Percentiles rank a stretch among this genome's conserved stretches.
These are phyloP conservation scores for Grammatotria lemairii DNA, from an alignment of 2,113 vertebrate species.

Conservation along the genomic window DNA sequence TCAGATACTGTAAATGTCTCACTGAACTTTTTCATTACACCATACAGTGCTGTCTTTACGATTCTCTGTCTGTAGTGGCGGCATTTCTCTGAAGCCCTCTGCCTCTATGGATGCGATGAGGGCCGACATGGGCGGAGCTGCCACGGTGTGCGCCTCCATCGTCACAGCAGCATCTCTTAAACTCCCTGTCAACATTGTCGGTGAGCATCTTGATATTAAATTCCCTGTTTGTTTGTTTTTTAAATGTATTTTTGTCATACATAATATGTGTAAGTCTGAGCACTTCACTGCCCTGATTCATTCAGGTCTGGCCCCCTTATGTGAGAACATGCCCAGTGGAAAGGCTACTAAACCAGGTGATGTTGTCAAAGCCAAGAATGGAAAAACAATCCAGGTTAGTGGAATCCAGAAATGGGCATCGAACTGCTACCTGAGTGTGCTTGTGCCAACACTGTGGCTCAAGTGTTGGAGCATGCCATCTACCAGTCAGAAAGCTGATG, in stretches of 20 bases:
- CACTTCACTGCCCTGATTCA: background rate
- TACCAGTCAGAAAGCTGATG: background rate
- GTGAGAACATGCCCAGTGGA: conserved; percentile 97
- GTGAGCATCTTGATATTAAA: conserved; percentile 58
- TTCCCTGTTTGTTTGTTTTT: background rate
- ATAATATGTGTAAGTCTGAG: background rate
- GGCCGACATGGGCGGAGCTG: conserved; percentile 97
- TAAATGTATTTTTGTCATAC: background rate
- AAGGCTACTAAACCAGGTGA: conserved; percentile 94
- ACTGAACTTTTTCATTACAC: background rate
- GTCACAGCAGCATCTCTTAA: conserved; percentile 85
- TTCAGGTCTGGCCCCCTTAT: conserved; percentile 86
- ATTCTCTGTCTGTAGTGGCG: conserved; percentile 72
- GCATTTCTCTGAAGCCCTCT: conserved; percentile 93
- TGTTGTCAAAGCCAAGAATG: conserved; percentile 87
- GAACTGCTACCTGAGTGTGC: background rate
- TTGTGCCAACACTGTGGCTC: background rate
- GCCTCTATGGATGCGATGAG: conserved; percentile 94
- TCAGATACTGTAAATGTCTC: background rate
- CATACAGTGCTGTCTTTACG: background rate
- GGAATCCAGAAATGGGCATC: background rate
- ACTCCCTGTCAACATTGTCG: conserved; percentile 86
- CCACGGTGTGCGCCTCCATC: conserved; percentile 86
- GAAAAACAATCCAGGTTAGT: conserved; percentile 96
- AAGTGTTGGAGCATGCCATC: background rate